Base-by-base conservation (phyloP, 30 jellyfish, hydroid and myxozoan species). In the Pelagia noctiluca region DNA sequence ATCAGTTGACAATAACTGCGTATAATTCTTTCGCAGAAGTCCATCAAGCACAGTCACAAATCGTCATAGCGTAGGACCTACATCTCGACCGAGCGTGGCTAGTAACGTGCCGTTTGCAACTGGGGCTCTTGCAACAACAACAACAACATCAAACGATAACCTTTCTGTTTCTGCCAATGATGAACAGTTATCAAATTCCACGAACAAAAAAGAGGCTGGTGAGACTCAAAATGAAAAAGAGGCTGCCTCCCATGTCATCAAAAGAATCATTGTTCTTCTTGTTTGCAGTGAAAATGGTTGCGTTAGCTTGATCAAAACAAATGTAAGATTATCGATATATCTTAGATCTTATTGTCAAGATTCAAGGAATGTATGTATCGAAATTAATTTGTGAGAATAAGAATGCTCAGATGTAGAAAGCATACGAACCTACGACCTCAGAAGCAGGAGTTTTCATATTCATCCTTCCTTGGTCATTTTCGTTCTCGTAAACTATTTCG, bases 281-380 rank as follows among this genome's bases (percentile, higher is more conserved):
- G 64, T 82, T 16, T 82, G 80, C 92, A 82, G 92, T 70, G 92
- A 82, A 82, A 82, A 82, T 61, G 92, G 92, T 30, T 82, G 85
- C 11, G 92, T 82, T 47, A 82, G 85, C 34, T 37, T 82, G 80
- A 37, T 52, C 4, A 82, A 61, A 12, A 35, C 48, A 1, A 86
- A 82, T 29, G 92, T 82, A 57, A 79, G 87, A 19, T 5, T 49
- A 7, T 68, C 32, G 24, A 57, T 8, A 7, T 57, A n/a, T 57
- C 28, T 57, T 8, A 8, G 10, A 57, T 57, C 5, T 8, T 57
- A 57, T 22, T 11, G 24, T 57, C n/a, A n/a, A n/a, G n/a, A n/a
- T n/a, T n/a, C n/a, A n/a, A n/a, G n/a, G n/a, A n/a, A n/a, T n/a
- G n/a, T n/a, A n/a, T n/a, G n/a, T n/a, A n/a, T n/a, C n/a, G n/a